These are phyloP conservation scores for Umimayanthus chanpuru DNA, from an alignment of 92 coral and sea anemone genomes.

Conservation along the genomic window DNA sequence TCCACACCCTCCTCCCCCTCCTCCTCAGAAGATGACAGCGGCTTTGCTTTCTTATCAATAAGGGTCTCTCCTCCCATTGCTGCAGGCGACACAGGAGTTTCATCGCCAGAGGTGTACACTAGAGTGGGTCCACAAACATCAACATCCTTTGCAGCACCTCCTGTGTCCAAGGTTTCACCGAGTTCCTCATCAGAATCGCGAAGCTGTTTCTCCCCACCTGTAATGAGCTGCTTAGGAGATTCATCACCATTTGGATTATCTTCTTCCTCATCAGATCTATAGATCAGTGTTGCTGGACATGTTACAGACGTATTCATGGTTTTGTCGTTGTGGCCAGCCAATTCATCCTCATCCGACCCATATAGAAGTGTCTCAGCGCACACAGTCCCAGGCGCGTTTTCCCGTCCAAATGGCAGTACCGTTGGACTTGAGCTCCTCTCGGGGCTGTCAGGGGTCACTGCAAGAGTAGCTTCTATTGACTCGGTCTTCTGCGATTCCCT, in stretches of 20 bases:
- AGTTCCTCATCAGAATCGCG: slow-evolving; percentile 27
- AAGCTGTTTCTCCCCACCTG: not conserved
- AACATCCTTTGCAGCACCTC: not conserved
- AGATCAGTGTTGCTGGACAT: slow-evolving; percentile 23
- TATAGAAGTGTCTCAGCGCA: slow-evolving; percentile 26
- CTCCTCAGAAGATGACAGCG: slow-evolving; percentile 5
- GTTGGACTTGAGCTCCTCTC: slow-evolving; percentile 24
- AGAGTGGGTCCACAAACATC: slow-evolving; percentile 42
- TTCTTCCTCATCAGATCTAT: slow-evolving; percentile 37
- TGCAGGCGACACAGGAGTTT: not conserved
- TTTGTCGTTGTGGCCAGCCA: not conserved
- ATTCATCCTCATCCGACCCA: slow-evolving; percentile 2
- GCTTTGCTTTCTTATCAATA: not conserved
- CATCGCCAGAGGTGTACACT: slow-evolving; percentile 22
- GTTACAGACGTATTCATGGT: not conserved
- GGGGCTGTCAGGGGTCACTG: slow-evolving; percentile 2
- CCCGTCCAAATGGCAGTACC: not conserved
- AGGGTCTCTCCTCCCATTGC: not conserved
- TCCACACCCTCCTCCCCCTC: not conserved
- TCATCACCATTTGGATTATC: not conserved
- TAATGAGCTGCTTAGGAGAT: not conserved
- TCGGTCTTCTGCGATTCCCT: slow-evolving; percentile 27
- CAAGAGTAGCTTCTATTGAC: slow-evolving; percentile 18
- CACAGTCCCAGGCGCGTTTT: not conserved
- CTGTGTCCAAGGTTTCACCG: not conserved